Conservation (phyloP, 2,113 vertebrate genomes). For the Misgurnus mizolepis region DNA sequence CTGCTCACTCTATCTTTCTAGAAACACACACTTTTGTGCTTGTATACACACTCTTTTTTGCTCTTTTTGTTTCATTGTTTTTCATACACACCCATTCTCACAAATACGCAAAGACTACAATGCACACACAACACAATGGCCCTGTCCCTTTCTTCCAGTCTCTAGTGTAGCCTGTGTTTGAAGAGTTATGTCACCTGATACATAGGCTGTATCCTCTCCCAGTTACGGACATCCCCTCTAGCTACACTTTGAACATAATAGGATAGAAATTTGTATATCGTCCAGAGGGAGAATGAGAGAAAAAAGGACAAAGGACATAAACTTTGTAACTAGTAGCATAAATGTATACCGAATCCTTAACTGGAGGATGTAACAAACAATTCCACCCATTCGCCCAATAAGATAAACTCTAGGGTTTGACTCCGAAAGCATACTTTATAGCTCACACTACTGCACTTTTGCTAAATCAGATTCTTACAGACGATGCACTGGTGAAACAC, state of each 20-base stretch:
- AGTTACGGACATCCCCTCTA: slow-evolving; percentile 38
- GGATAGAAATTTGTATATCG: slow-evolving; percentile 46
- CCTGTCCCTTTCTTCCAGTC: slow-evolving; percentile 51
- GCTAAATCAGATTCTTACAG: neutral
- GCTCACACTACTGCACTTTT: neutral
- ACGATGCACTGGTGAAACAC: neutral
- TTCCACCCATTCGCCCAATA: neutral
- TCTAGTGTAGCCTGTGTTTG: slow-evolving; percentile 54
- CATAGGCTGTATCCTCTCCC: slow-evolving; percentile 50
- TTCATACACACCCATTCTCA: slow-evolving; percentile 33
- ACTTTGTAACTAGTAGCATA: neutral
- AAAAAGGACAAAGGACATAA: neutral
- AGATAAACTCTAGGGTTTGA: neutral
- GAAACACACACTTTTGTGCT: slow-evolving; percentile 29
- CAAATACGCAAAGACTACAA: slow-evolving; percentile 50
- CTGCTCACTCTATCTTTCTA: slow-evolving; percentile 22
- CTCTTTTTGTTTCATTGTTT: neutral
- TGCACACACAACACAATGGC: slow-evolving; percentile 43
- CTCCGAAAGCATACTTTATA: neutral
- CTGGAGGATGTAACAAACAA: neutral
- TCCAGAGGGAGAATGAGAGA: slow-evolving; percentile 16
- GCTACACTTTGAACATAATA: slow-evolving; percentile 59
- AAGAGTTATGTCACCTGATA: slow-evolving; percentile 60
- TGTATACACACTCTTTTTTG: neutral
- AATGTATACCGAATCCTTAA: neutral